Evolutionary conservation across 92 coral and sea anemone species (phyloP).

Genomic region (Zoanthus gigantus): DNA sequence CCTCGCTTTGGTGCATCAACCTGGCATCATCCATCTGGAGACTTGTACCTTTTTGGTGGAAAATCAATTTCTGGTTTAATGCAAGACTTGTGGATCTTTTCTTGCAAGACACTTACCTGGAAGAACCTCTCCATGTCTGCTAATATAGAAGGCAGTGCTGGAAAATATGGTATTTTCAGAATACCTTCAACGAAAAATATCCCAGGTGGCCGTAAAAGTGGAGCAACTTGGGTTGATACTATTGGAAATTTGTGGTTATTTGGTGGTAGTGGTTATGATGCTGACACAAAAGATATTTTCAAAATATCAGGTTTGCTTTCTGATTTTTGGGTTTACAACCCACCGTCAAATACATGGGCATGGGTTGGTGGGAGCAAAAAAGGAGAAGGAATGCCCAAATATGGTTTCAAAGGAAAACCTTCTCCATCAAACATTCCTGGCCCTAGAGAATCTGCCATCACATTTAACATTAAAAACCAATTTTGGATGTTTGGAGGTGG

Average conservation of each 20-base stretch:
- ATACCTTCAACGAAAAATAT: slow-evolving; percentile 49
- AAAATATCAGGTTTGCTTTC: slow-evolving; percentile 68
- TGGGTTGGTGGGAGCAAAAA: slow-evolving; percentile 76
- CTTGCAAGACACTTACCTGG: slow-evolving; percentile 53
- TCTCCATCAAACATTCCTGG: slow-evolving; percentile 71
- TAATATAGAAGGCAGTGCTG: slow-evolving; percentile 55
- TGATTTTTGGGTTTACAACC: slow-evolving; percentile 85
- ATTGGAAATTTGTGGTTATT: slow-evolving; percentile 79
- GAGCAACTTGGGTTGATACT: slow-evolving; percentile 73
- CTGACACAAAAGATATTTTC: slow-evolving; percentile 45
- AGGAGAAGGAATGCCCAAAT: slow-evolving; percentile 63
- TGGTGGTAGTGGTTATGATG: slow-evolving; percentile 91
- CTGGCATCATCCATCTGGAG: slow-evolving; percentile 75
- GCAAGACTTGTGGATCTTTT: slow-evolving; percentile 80
- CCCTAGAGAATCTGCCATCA: slow-evolving; percentile 71
- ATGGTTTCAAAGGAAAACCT: slow-evolving; percentile 61
- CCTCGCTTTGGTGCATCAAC: slow-evolving; percentile 59
- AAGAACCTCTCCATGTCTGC: slow-evolving; percentile 47
- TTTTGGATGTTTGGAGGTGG: slow-evolving; percentile 85
- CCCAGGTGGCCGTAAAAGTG: slow-evolving; percentile 82
- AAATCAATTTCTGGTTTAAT: slow-evolving; percentile 40
- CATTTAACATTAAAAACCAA: slow-evolving; percentile 54
- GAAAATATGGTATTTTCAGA: slow-evolving; percentile 57
- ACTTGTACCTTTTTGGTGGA: slow-evolving; percentile 90
- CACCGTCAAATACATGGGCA: slow-evolving; percentile 57